phyloP scores from a whole-genome alignment of 1,140 invertebrate species.

The Antheraea mylitta region DNA sequence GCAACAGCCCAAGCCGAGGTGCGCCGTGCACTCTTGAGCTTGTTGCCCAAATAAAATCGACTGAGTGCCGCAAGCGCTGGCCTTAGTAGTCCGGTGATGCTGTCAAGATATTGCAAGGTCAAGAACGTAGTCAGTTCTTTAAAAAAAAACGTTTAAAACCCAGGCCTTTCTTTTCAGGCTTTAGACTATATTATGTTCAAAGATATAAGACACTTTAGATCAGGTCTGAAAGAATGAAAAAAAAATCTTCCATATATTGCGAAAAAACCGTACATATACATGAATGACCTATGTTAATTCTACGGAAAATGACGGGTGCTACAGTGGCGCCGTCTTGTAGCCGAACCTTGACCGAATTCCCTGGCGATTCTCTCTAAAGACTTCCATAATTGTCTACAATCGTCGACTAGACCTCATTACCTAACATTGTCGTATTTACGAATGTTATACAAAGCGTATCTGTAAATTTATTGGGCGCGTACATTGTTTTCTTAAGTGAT shows the following conservation, averaged over 20 bases:
- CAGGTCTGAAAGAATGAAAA: not conserved
- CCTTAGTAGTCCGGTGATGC: too few relatives aligned
- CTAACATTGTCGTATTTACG: slow-evolving; percentile 15
- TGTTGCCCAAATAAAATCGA: too few relatives aligned
- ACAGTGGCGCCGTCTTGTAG: not conserved
- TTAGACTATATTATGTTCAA: too few relatives aligned
- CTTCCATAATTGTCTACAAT: slow-evolving; percentile 26
- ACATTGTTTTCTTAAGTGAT: not conserved
- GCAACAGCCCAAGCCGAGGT: too few relatives aligned
- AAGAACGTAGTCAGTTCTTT: too few relatives aligned
- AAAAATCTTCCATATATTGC: not conserved
- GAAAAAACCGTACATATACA: not conserved
- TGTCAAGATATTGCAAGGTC: too few relatives aligned
- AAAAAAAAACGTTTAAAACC: too few relatives aligned
- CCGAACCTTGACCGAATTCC: slow-evolving; percentile 25
- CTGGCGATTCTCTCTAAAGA: slow-evolving; percentile 15
- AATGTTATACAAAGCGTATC: slow-evolving; percentile 9
- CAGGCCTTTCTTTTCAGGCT: too few relatives aligned
- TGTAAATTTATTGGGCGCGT: not conserved
- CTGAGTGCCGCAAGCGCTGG: too few relatives aligned
- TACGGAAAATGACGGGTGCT: not conserved
- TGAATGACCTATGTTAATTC: not conserved
- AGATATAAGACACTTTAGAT: not conserved
- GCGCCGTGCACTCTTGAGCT: too few relatives aligned
- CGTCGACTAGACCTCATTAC: slow-evolving; percentile 14